phyloP scores from a whole-genome alignment of 2,797 vertebrate genomes.

The Xenopus petersii region DNA sequence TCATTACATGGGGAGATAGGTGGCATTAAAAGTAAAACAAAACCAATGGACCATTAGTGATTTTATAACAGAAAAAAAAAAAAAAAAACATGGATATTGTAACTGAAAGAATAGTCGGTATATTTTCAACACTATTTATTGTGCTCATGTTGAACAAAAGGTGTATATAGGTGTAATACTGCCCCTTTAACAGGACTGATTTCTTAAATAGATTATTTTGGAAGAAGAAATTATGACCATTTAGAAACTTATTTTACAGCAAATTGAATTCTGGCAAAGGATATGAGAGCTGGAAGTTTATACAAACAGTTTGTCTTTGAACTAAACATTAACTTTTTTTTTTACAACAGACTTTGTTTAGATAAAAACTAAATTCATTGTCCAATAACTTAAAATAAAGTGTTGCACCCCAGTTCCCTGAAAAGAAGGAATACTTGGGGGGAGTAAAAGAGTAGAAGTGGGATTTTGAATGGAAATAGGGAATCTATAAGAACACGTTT shows the following conservation, averaged over 20 bases:
- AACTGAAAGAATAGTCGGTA: too few relatives aligned
- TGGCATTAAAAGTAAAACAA: too few relatives aligned
- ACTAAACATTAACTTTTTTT: neutral
- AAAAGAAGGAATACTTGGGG: too few relatives aligned
- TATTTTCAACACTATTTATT: too few relatives aligned
- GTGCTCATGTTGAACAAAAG: too few relatives aligned
- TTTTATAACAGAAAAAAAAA: too few relatives aligned
- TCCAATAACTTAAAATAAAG: constrained; percentile 26
- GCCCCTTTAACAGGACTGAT: too few relatives aligned
- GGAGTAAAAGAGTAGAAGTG: neutral
- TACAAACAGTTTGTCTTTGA: constrained; percentile 10
- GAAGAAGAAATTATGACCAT: constrained; percentile 60
- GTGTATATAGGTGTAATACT: too few relatives aligned
- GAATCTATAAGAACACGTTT: constrained; percentile 3
- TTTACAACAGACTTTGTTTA: constrained; percentile 7
- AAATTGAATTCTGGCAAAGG: constrained; percentile 53
- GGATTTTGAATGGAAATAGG: neutral
- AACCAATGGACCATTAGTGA: too few relatives aligned
- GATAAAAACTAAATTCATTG: constrained; percentile 24
- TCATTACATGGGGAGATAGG: too few relatives aligned
- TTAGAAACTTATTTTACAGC: constrained; percentile 74
- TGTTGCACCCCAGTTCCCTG: neutral
- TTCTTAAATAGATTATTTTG: constrained; percentile 41
- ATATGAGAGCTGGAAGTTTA: constrained; percentile 1
- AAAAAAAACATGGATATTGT: too few relatives aligned